Evolutionary conservation across 35 echinoderm and acorn worm species (phyloP).

Genomic region (Heliocidaris erythrogramma): DNA sequence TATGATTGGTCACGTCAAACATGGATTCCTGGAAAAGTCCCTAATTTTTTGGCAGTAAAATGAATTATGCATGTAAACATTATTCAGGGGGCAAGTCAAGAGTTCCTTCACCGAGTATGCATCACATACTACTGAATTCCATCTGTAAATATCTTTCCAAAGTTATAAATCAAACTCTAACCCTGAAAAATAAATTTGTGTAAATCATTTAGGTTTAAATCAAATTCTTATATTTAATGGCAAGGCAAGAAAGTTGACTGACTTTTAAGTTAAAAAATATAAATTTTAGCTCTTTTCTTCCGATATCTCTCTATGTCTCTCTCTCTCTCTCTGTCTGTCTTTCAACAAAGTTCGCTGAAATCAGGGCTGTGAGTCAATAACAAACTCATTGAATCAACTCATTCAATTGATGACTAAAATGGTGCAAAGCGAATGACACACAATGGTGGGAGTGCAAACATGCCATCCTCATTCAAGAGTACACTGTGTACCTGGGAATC

Average conservation of each 20-base stretch:
- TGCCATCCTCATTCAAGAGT: neutral
- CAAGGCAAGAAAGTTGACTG: too few species aligned
- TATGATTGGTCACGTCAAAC: neutral
- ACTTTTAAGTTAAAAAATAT: too few species aligned
- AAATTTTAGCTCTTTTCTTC: neutral
- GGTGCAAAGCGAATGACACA: neutral
- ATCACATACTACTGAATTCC: neutral
- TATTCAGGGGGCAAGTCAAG: neutral
- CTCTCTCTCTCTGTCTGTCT: neutral
- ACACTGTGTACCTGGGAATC: neutral
- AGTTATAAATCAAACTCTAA: neutral
- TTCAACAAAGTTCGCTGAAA: neutral
- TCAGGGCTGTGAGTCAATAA: neutral
- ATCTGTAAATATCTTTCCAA: neutral
- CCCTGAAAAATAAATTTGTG: neutral
- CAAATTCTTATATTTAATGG: too few species aligned
- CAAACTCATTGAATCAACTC: conserved; percentile 17
- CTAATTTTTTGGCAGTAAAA: neutral
- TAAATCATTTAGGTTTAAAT: too few species aligned
- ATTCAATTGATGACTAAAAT: conserved; percentile 5
- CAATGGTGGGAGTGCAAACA: neutral
- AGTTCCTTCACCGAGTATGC: neutral
- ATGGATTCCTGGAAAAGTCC: neutral
- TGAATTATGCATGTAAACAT: neutral
- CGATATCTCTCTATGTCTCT: neutral